These are phyloP conservation scores for Plecturocebus donacophilus DNA, from an alignment of 2,113 vertebrate species.

Conservation along the genomic window DNA sequence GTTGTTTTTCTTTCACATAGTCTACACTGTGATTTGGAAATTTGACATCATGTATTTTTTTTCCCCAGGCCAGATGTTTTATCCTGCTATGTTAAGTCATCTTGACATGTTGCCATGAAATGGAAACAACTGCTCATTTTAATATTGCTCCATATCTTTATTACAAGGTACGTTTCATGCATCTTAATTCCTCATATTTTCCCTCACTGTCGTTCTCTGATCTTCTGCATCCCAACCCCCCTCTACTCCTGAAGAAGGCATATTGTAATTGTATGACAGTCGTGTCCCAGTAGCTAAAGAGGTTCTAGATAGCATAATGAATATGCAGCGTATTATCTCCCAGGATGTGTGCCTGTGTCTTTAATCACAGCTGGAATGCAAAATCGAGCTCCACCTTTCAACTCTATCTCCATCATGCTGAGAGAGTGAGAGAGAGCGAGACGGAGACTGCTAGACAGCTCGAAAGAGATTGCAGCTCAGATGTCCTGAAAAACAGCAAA, in stretches of 20 bases:
- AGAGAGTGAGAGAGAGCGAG: slow-evolving; percentile 87
- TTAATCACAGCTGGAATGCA: slow-evolving; percentile 92
- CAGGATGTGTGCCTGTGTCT: slow-evolving; percentile 76
- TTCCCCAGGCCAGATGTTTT: slow-evolving; percentile 83
- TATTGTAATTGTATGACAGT: slow-evolving; percentile 80
- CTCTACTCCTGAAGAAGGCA: slow-evolving; percentile 73
- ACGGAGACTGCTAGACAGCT: slow-evolving; percentile 91
- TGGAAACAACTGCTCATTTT: slow-evolving; percentile 84
- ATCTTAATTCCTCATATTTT: slow-evolving; percentile 83
- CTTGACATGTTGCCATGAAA: slow-evolving; percentile 84
- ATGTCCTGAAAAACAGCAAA: slow-evolving; percentile 94
- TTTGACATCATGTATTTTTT: slow-evolving; percentile 62
- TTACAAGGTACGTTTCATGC: slow-evolving; percentile 80
- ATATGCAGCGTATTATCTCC: slow-evolving; percentile 83
- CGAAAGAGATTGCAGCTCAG: slow-evolving; percentile 92
- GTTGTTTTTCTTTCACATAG: slow-evolving; percentile 71
- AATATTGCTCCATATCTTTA: slow-evolving; percentile 84
- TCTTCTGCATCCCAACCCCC: slow-evolving; percentile 44
- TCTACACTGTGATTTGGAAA: slow-evolving; percentile 82
- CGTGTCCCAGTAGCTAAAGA: slow-evolving; percentile 83
- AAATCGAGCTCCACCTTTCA: slow-evolving; percentile 89
- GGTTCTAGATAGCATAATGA: slow-evolving; percentile 89
- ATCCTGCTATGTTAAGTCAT: slow-evolving; percentile 83
- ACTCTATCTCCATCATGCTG: slow-evolving; percentile 90
- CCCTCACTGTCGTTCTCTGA: slow-evolving; percentile 62